Evolutionary conservation across 1,140 invertebrate species (phyloP), one percentile per base, ranked within the genome.

Genomic region (Aricia agestis): DNA sequence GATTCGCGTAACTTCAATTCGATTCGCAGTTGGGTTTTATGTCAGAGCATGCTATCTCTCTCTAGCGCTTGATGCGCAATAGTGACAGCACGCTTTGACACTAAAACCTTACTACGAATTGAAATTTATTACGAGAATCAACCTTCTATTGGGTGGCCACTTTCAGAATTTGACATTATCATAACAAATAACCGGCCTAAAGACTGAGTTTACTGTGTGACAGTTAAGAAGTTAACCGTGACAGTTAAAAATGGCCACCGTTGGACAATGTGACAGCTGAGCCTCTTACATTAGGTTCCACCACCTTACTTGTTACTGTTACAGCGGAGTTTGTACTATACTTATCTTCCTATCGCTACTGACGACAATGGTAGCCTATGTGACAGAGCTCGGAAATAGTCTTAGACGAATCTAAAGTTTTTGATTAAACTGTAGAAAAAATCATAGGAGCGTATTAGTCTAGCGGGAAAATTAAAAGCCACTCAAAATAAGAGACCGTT

Each of bases 251-350:
- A 52, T 52, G 45, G 45, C 45, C 45, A 52, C 45, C 45, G 45
- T 52, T 52, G 45, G 45, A 52, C 45, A 52, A 13, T 52, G 7
- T 42, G 45, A 15, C 11, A 52, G 45, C 69, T 65, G 78, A 83
- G 77, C 77, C 82, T 82, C 82, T 79, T 69, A 67, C 71, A 61
- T 69, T 61, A 68, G 68, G 66, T 83, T 36, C 88, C 86, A 88
- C 86, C 86, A 89, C 88, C 88, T 79, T 72, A 75, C 86, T 87
- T 84, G 80, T 80, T 76, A 75, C 76, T 82, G 83, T 89, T 89
- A 89, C 86, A 84, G 82, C 81, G 81, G 81, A 76, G 45, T 80
- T 82, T 83, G 74, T 81, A 81, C 77, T 81, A 78, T 65, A 73
- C 77, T 78, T 77, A 69, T 74, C 71, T 75, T 75, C 73, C 72